These are phyloP conservation scores for Campylorhamphus procurvoides DNA, from an alignment of 2,113 vertebrate genomes.

Conservation along the genomic window DNA sequence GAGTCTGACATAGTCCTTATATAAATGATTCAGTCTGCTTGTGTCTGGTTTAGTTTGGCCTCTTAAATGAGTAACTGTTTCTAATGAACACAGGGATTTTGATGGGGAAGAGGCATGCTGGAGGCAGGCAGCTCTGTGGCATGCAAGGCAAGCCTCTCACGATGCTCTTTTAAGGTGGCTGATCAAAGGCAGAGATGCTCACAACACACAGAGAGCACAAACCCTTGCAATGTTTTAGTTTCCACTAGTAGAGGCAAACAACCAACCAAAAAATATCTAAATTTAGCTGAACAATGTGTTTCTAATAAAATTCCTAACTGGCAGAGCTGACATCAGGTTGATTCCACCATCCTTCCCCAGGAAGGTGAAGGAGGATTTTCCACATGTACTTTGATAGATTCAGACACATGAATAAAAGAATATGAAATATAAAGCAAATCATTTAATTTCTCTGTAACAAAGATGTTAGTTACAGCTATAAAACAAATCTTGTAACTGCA, in stretches of 20 bases:
- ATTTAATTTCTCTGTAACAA: neutral
- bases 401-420: neutral
- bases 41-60: neutral
- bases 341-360: neutral
- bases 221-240: neutral
- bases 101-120: neutral
- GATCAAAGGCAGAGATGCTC: neutral
- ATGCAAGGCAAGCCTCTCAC: fast-evolving
- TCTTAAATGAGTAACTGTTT: neutral
- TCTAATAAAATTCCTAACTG: neutral
- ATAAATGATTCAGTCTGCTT: neutral
- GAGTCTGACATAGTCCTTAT: fast-evolving
- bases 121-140: neutral
- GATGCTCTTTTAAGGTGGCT: neutral
- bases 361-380: neutral
- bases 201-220: neutral
- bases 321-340: neutral
- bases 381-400: neutral
- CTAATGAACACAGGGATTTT: neutral
- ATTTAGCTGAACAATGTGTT: neutral
- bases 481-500: neutral
- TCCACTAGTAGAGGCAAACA: neutral
- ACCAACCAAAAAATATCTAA: neutral
- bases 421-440: neutral
- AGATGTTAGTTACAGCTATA: neutral